Evolutionary conservation across 2,113 vertebrate genomes (phyloP).

Genomic region (Anolis carolinensis): DNA sequence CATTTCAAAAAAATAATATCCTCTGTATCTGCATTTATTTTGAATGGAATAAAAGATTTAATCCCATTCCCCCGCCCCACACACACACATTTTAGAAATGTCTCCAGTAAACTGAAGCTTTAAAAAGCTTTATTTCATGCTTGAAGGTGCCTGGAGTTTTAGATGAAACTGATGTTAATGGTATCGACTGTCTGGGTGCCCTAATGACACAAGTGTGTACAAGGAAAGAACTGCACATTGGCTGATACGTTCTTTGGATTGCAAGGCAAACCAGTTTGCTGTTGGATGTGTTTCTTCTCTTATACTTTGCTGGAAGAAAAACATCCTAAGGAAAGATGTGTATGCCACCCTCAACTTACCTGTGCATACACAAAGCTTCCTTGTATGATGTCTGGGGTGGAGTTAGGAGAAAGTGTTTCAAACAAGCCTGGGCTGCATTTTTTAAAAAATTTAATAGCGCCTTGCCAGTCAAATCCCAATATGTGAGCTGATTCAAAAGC

Average conservation of each 20-base stretch:
- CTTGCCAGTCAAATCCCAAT: not conserved
- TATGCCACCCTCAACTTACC: not conserved
- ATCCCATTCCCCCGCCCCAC: too few species aligned
- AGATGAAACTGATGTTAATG: not conserved
- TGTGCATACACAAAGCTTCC: not conserved
- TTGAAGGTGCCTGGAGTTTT: not conserved
- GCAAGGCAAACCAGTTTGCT: not conserved
- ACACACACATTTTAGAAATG: too few species aligned
- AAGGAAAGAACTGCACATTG: not conserved
- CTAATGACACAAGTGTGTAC: not conserved
- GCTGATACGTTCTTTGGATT: not conserved
- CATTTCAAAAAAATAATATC: not conserved
- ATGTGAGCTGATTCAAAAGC: not conserved
- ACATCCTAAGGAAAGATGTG: not conserved
- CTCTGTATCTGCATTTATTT: not conserved
- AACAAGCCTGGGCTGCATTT: slow-evolving; percentile 6
- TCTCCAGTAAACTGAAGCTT: not conserved
- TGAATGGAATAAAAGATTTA: too few species aligned
- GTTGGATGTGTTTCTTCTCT: not conserved
- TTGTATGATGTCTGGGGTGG: not conserved
- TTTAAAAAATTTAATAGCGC: not conserved
- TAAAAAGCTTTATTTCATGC: not conserved
- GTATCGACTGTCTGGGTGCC: not conserved
- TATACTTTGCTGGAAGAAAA: slow-evolving; percentile 2
- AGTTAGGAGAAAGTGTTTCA: not conserved